Evolutionary conservation across 2,888 invertebrate species (phyloP), one percentile per base, ranked within the genome.

Genomic region (Cataglyphis livida): DNA sequence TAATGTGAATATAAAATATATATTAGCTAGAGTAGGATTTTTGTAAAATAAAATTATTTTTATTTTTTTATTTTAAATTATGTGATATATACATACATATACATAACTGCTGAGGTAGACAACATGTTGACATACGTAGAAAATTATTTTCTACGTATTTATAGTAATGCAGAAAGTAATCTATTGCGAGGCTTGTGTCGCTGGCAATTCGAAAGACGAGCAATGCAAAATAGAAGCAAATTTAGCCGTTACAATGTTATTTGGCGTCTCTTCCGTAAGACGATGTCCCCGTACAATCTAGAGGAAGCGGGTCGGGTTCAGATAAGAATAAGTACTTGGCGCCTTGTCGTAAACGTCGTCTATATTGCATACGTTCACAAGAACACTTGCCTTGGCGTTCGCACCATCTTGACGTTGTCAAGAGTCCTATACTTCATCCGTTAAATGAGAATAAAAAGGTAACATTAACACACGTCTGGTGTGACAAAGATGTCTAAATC

Each of bases 281-380:
- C 59, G 44, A 59, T 44, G 78, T 79, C 71, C 59, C 12, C 59
- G 71, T 79, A 79, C 78, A 44, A 70, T 79, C 44, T 79, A 44
- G 71, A 78, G 35, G 70, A 79, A 79, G 71, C 78, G 57, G 71
- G 78, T 71, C 71, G 78, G 78, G 71, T 79, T 79, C 78, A 79
- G 78, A 79, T 79, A 79, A 79, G 78, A 79, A 79, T 79, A 79
- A 79, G 78, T 70, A 79, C 78, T 79, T 79, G 78, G 78, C 78
- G 78, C 78, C 78, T 79, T 21, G 71, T 79, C 78, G 71, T 79
- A 79, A 79, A 79, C 71, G 78, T 79, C 78, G 59, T 71, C 71
- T 32, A 59, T 44, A 71, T 35, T 71, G 71, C 78, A 44, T 41
- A 44, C 57, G 57, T 71, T 59, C 71, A 59, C 41, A 79, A 79